phyloP scores from a whole-genome alignment of 2,113 vertebrate species.

The Podarcis raffonei region DNA sequence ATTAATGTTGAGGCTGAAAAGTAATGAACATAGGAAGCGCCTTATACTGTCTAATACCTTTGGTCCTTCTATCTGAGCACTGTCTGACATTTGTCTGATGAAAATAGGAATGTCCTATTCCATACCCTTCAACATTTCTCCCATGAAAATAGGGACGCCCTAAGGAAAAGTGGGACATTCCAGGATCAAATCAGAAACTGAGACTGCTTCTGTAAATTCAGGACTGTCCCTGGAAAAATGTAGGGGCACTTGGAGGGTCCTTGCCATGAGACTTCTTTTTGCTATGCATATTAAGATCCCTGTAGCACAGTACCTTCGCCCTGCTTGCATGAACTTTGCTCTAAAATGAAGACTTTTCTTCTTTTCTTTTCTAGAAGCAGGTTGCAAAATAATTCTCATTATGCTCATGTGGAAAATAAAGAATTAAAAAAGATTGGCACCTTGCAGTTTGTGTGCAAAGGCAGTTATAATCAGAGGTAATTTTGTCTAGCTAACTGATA shows the following conservation, averaged over 20 bases:
- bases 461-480: constrained; percentile 54
- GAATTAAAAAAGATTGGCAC: constrained; percentile 15
- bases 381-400: constrained; percentile 34
- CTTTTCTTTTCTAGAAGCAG: constrained; percentile 5
- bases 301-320: not conserved
- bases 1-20: not conserved
- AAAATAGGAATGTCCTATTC: too few species aligned
- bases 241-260: too few species aligned
- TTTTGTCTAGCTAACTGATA: constrained; percentile 55
- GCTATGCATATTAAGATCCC: not conserved
- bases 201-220: too few species aligned
- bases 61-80: not conserved
- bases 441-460: constrained; percentile 42
- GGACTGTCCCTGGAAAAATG: too few species aligned
- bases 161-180: too few species aligned
- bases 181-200: too few species aligned
- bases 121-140: too few species aligned
- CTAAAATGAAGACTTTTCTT: constrained; percentile 12
- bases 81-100: not conserved
- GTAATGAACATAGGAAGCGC: not conserved
- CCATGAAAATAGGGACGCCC: too few species aligned
- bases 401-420: constrained; percentile 29
- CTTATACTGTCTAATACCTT: not conserved
- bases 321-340: not conserved
- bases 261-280: not conserved